These are phyloP conservation scores for Nibea coibor DNA, from an alignment of 2,113 vertebrate genomes.

Conservation along the genomic window DNA sequence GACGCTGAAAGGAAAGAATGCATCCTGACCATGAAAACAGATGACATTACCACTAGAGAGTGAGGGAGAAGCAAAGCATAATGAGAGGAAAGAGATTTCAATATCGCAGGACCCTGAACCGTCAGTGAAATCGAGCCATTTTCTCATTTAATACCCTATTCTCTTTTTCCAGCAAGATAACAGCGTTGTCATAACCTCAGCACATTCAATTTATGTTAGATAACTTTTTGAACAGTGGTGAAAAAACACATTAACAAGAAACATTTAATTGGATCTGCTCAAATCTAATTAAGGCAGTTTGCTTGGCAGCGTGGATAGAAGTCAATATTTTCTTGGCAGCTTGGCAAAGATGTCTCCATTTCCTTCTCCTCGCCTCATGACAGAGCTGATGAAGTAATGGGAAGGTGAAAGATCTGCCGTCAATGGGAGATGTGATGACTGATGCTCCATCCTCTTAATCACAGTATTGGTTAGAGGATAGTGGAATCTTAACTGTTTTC, in stretches of 20 bases:
- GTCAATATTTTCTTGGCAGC: slow-evolving; percentile 50
- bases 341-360: slow-evolving; percentile 55
- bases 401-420: slow-evolving; percentile 50
- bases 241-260: slow-evolving; percentile 53
- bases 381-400: slow-evolving; percentile 42
- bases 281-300: slow-evolving; percentile 54
- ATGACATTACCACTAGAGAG: slow-evolving; percentile 37
- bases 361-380: slow-evolving; percentile 16
- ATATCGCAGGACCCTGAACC: background rate
- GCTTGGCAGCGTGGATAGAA: slow-evolving; percentile 35
- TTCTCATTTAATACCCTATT: slow-evolving; percentile 9
- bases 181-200: slow-evolving; percentile 26
- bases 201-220: slow-evolving; percentile 43
- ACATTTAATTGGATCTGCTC: slow-evolving; percentile 58
- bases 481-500: slow-evolving; percentile 38
- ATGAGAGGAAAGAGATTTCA: slow-evolving; percentile 21
- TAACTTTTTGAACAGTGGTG: slow-evolving; percentile 28
- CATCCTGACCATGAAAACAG: slow-evolving; percentile 53
- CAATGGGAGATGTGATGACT: slow-evolving; percentile 44
- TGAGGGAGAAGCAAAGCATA: slow-evolving; percentile 25
- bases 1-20: slow-evolving; percentile 48
- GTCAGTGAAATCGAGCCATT: slow-evolving; percentile 34
- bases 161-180: slow-evolving; percentile 36
- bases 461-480: slow-evolving; percentile 35
- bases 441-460: slow-evolving; percentile 51